Conservation (phyloP, 2,113 vertebrate genomes). For the Lanius collurio region DNA sequence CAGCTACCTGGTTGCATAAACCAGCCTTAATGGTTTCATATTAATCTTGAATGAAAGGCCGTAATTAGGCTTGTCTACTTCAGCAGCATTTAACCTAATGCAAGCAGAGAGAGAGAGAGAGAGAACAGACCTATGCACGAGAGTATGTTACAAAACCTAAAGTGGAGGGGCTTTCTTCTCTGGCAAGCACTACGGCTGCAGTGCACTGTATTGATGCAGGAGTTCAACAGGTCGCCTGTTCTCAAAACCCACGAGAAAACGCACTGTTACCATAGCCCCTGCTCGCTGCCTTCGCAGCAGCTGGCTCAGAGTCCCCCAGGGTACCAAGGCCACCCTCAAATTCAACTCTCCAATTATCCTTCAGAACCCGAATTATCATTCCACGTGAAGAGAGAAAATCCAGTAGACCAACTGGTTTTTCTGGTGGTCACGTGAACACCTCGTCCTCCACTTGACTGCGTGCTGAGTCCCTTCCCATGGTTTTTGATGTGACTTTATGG, state of each 20-base stretch:
- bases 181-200: fast-evolving
- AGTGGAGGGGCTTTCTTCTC: not conserved
- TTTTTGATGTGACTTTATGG: not conserved
- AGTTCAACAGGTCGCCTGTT: not conserved
- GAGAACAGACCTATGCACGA: not conserved
- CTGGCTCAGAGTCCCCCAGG: not conserved
- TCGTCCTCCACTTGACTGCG: not conserved
- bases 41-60: conserved; percentile 56
- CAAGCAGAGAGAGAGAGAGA: not conserved
- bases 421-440: not conserved
- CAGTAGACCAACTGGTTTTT: conserved; percentile 15
- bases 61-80: conserved; percentile 36
- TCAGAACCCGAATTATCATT: not conserved
- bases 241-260: not conserved
- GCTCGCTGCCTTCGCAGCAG: fast-evolving
- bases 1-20: conserved; percentile 61
- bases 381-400: not conserved
- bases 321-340: not conserved
- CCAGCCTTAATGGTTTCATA: conserved; percentile 39
- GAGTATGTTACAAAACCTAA: not conserved
- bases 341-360: not conserved
- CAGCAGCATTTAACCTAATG: not conserved
- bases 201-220: fast-evolving
- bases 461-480: not conserved
- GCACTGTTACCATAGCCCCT: fast-evolving